Evolutionary conservation across 2,888 invertebrate genomes (phyloP), one percentile per base, ranked within the genome.

Genomic region (Chloroclysta siterata): DNA sequence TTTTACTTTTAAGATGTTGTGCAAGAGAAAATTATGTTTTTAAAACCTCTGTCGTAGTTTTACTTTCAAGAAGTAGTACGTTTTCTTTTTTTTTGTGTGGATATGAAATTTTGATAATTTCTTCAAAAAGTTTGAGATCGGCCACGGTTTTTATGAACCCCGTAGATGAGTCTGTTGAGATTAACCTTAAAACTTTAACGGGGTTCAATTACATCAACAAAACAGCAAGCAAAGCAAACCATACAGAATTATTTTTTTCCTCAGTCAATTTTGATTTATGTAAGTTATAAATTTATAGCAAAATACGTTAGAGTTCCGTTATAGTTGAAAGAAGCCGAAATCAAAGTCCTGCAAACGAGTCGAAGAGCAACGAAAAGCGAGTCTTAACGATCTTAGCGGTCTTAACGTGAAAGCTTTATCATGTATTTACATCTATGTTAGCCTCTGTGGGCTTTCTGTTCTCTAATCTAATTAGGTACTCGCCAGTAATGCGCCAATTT

Each of bases 401-500:
- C 80, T 82, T 83, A 86, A 82, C 75, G 78, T 83, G 78, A 76
- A 84, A 83, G 79, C 80, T 79, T 78, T 81, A 81, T 62, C 64
- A 68, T 84, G 80, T 90, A 91, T 89, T 85, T 89, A 90, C 87
- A 89, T 83, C 64, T 73, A 81, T 84, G 84, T 83, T 87, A 91
- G 92, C 92, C 92, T 91, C 92, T 74, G 75, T 61, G 85, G 92
- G 90, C 90, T 86, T 80, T 80, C 81, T 84, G 87, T 85, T 87
- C 83, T 84, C 90, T 93, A 92, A 80, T 82, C 92, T 93, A 93
- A 90, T 93, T 90, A 93, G 93, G 93, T 93, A 93, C 93, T 92
- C 92, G 90, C 92, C 91, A 93, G 93, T 92, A 93, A 93, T 93
- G 93, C 93, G 93, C 92, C 92, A 91, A 93, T 90, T 90, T 88